phyloP scores from a whole-genome alignment of 2,888 invertebrate genomes.

The Sipha maydis region DNA sequence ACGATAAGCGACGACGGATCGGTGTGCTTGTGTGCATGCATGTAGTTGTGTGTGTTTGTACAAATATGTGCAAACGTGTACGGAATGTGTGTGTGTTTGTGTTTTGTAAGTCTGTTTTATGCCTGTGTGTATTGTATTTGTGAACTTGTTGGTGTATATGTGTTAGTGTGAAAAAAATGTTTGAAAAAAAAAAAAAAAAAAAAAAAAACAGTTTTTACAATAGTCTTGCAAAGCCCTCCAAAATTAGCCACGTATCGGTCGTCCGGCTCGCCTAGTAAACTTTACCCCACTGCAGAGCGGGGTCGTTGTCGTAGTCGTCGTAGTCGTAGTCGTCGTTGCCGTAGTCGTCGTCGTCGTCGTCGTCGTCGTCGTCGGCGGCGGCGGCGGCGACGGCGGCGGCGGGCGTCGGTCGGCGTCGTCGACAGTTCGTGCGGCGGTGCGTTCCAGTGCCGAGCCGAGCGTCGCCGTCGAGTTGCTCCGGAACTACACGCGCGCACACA shows the following conservation, averaged over 20 bases:
- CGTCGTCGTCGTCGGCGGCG: neutral
- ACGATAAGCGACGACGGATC: neutral
- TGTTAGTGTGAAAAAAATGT: neutral
- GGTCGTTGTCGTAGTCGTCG: constrained; percentile 20
- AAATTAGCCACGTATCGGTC: constrained; percentile 50
- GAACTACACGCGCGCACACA: constrained; percentile 32
- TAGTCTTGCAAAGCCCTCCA: constrained; percentile 52
- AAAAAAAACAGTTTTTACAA: constrained; percentile 36
- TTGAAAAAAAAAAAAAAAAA: constrained; percentile 24
- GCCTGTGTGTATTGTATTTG: neutral
- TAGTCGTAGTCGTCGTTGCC: constrained; percentile 10
- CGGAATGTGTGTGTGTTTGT: neutral
- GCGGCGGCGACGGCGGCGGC: constrained; percentile 35
- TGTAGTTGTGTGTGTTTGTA: neutral
- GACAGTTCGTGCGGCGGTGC: constrained; percentile 34
- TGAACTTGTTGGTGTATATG: neutral
- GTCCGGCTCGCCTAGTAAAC: constrained; percentile 56
- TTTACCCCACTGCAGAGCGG: constrained; percentile 54
- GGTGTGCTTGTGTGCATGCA: neutral
- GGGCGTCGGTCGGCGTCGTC: constrained; percentile 54
- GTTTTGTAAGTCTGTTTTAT: too few relatives aligned
- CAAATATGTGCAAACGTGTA: neutral
- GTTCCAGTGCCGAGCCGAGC: constrained; percentile 56
- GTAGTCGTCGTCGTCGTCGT: constrained; percentile 12
- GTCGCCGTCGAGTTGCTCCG: constrained; percentile 60